Evolutionary conservation across 2,113 vertebrate species (phyloP).

Genomic region (Panthera leo): DNA sequence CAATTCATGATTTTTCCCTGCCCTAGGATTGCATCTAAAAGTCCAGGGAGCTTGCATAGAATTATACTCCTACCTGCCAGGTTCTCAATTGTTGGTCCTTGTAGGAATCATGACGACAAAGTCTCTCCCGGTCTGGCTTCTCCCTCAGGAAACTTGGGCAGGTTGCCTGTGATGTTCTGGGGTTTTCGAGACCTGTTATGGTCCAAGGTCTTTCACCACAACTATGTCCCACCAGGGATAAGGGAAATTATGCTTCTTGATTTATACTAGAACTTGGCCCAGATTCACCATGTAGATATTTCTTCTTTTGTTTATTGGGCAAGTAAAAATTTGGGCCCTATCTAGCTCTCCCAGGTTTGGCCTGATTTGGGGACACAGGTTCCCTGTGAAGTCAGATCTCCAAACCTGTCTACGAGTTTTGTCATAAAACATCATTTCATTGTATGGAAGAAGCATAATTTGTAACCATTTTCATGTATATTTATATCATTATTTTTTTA

Average conservation of each 20-base stretch:
- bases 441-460: neutral
- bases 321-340: neutral
- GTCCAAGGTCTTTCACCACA: neutral
- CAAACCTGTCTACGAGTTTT: neutral
- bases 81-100: neutral
- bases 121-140: neutral
- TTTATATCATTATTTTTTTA: constrained; percentile 49
- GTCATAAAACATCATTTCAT: constrained; percentile 33
- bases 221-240: neutral
- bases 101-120: neutral
- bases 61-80: too few species aligned
- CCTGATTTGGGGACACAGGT: neutral
- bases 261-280: neutral
- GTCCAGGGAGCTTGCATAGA: neutral
- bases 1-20: neutral
- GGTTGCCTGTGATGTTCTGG: neutral
- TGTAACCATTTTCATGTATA: neutral
- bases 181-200: neutral
- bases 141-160: neutral
- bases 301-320: neutral
- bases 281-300: neutral
- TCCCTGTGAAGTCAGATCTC: neutral
- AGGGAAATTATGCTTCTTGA: neutral
- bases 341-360: neutral
- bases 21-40: neutral